A percentile compares a stretch with the other conserved stretches of the same genome.
These are phyloP conservation scores for Netta rufina DNA, from an alignment of 2,797 vertebrate genomes.

Conservation along the genomic window DNA sequence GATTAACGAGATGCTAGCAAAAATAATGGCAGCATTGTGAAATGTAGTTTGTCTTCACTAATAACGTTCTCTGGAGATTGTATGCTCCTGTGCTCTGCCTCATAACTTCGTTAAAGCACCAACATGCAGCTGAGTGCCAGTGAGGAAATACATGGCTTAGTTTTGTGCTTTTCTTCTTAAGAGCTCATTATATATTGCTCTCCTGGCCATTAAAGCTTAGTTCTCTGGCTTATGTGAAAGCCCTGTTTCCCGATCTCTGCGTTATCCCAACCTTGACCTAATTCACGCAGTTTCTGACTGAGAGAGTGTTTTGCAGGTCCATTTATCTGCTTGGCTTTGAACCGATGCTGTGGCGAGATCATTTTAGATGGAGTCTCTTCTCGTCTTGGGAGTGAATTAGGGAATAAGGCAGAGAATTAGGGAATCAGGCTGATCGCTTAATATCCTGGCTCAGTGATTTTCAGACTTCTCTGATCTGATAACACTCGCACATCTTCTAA, in stretches of 20 bases:
- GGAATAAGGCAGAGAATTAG: neutral
- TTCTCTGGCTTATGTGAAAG: neutral
- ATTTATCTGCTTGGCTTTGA: neutral
- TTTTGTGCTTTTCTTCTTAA: neutral
- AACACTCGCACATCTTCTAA: rapidly evolving
- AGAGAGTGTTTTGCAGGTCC: neutral
- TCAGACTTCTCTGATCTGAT: neutral
- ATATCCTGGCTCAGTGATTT: neutral
- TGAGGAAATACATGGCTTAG: neutral
- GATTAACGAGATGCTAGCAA: constrained; percentile 33
- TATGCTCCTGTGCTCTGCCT: neutral
- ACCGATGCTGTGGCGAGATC: neutral
- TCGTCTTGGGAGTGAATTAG: neutral
- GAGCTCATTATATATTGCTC: neutral
- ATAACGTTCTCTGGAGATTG: neutral
- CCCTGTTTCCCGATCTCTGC: neutral
- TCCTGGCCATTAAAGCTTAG: neutral
- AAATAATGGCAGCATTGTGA: constrained; percentile 20
- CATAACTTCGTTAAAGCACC: constrained; percentile 18
- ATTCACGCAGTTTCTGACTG: neutral
- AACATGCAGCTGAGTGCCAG: neutral
- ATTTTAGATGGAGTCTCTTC: neutral
- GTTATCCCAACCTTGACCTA: neutral
- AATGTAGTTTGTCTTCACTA: constrained; percentile 36
- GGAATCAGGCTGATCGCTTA: neutral